Percentiles rank a stretch among this genome's conserved stretches.
These are phyloP conservation scores for Leptatherina wallacei DNA, from an alignment of 2,797 vertebrate genomes.

Conservation along the genomic window DNA sequence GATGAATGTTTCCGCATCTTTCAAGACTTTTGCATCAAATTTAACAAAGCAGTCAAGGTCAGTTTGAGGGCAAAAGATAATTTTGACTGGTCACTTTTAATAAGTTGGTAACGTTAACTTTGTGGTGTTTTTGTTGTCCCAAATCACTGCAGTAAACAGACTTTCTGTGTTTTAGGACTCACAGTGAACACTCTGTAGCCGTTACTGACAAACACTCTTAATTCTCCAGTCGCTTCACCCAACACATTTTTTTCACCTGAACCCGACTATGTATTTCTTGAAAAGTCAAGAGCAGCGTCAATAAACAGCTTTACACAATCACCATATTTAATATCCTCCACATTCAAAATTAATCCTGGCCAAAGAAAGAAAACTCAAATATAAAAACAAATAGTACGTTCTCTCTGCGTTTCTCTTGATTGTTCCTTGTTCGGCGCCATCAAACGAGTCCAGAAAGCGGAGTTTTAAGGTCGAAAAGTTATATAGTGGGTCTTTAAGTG, in stretches of 20 bases:
- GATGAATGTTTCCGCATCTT: conserved; percentile 98
- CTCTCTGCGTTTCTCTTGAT: background rate
- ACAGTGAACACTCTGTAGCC: no score
- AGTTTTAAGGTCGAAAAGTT: no score
- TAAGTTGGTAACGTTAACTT: no score
- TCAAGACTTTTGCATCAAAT: conserved; percentile 94
- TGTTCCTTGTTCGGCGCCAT: background rate
- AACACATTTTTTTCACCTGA: background rate
- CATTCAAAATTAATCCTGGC: background rate
- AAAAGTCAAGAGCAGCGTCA: background rate
- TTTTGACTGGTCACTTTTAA: background rate
- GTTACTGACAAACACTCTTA: background rate
- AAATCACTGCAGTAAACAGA: background rate
- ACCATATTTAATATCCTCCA: background rate
- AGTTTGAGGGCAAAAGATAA: background rate
- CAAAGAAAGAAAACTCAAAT: background rate
- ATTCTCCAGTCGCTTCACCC: background rate
- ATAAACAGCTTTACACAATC: background rate
- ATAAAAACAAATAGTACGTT: background rate
- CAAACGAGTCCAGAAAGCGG: no score
- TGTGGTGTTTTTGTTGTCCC: no score
- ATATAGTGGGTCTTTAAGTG: background rate
- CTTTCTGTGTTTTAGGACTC: background rate
- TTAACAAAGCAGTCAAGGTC: conserved; percentile 97
- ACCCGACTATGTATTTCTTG: background rate